Conservation (phyloP, 1,140 invertebrate species). For the Drosophila santomea region DNA sequence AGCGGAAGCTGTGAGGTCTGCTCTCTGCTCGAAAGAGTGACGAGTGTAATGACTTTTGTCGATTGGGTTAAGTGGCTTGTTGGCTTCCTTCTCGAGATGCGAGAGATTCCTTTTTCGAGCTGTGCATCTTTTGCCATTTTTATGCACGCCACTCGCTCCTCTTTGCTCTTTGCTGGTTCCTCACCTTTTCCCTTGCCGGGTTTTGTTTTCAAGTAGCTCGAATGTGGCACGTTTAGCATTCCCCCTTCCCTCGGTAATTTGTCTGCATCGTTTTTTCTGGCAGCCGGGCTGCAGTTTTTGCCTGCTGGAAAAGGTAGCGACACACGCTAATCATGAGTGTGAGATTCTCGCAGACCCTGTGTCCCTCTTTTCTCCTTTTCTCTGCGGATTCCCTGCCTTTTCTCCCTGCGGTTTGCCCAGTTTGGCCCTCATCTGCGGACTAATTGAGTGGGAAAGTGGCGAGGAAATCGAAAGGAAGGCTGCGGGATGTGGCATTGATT, state of each 20-base stretch:
- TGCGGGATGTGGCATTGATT: slow-evolving; percentile 32
- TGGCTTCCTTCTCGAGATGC: slow-evolving; percentile 74
- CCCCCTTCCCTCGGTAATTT: slow-evolving; percentile 59
- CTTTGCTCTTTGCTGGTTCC: slow-evolving; percentile 9
- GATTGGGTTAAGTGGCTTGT: slow-evolving; percentile 83
- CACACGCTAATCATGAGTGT: slow-evolving; percentile 65
- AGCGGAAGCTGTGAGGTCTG: slow-evolving; percentile 69
- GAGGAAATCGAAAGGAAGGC: slow-evolving; percentile 38
- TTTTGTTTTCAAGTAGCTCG: slow-evolving; percentile 69
- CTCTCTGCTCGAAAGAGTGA: slow-evolving; percentile 56
- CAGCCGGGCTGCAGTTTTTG: slow-evolving; percentile 28
- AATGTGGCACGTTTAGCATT: slow-evolving; percentile 73
- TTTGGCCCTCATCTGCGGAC: slow-evolving; percentile 33
- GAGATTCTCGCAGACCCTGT: slow-evolving; percentile 34
- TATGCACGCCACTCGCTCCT: slow-evolving; percentile 65
- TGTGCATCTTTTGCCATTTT: slow-evolving; percentile 77
- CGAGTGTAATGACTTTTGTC: slow-evolving; percentile 83
- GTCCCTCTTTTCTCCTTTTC: slow-evolving; percentile 3
- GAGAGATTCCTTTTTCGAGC: slow-evolving; percentile 59
- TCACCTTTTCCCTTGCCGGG: slow-evolving; percentile 34
- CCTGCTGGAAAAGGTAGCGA: slow-evolving; percentile 36
- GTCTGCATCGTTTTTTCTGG: slow-evolving; percentile 57
- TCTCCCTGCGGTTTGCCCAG: slow-evolving; percentile 36
- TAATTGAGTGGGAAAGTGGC: slow-evolving; percentile 64
- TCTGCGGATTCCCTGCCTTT: background rate